A percentile compares a stretch with the other conserved stretches of the same genome.
Conservation (phyloP, 2,113 vertebrate species). For the Lamprotornis superbus region DNA sequence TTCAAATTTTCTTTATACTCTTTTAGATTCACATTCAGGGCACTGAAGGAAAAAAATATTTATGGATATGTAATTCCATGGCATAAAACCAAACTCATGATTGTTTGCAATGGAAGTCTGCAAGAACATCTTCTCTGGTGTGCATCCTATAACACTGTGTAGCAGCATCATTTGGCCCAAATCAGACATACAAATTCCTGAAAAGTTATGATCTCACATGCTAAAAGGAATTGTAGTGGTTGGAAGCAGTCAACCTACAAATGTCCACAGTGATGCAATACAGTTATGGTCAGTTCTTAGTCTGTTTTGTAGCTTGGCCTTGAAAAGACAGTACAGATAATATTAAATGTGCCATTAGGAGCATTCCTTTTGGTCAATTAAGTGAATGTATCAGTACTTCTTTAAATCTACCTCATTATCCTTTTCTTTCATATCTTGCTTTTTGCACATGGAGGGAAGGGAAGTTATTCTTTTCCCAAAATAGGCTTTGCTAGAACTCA, state of each 20-base stretch:
- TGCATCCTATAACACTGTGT: not conserved
- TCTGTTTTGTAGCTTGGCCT: not conserved
- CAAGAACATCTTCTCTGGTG: not conserved
- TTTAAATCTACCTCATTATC: not conserved
- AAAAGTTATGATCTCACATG: not conserved
- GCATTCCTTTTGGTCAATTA: not conserved
- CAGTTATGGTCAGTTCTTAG: not conserved
- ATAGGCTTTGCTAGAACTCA: not conserved
- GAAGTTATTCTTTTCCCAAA: not conserved
- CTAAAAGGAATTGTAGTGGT: not conserved
- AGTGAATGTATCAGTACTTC: not conserved
- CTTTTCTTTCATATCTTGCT: not conserved
- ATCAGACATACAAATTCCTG: not conserved
- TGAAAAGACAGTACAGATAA: not conserved
- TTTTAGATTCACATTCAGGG: not conserved
- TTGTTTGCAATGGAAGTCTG: not conserved
- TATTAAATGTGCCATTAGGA: not conserved
- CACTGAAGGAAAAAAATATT: not conserved
- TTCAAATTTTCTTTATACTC: not conserved
- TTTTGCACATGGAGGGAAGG: not conserved
- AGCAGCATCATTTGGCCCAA: not conserved
- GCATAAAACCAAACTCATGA: not conserved
- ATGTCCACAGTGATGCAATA: not conserved
- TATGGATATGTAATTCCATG: not conserved
- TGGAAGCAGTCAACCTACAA: not conserved